Conservation (phyloP, 2,888 invertebrate species). For the Dioctria linearis region DNA sequence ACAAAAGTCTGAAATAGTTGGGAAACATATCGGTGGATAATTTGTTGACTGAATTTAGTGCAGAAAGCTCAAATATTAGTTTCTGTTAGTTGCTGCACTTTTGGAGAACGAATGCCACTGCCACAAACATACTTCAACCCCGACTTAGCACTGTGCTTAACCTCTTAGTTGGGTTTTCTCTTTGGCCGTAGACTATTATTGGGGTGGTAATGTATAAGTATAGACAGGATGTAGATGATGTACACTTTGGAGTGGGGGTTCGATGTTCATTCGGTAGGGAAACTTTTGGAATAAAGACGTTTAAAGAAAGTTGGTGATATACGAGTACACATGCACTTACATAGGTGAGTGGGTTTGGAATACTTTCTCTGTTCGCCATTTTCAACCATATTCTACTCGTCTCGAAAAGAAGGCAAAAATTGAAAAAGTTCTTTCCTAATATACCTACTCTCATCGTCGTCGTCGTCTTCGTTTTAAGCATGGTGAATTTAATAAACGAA, state of each 20-base stretch:
- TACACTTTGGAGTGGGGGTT: background rate
- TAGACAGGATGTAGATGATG: background rate
- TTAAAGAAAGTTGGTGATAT: background rate
- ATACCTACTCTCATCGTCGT: background rate
- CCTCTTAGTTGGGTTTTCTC: background rate
- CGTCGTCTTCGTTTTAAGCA: background rate
- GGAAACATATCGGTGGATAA: conserved; percentile 16
- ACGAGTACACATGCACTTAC: background rate
- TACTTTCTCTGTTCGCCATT: conserved; percentile 4
- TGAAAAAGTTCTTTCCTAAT: conserved; percentile 40
- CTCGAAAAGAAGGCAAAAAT: conserved; percentile 22
- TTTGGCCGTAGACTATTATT: background rate
- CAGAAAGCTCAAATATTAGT: conserved; percentile 22
- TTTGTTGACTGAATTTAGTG: conserved; percentile 39
- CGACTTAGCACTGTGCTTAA: conserved; percentile 5
- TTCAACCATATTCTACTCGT: conserved; percentile 28
- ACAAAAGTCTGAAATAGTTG: background rate
- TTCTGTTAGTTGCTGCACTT: conserved; percentile 2
- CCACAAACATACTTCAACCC: conserved; percentile 22
- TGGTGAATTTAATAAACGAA: conserved; percentile 33
- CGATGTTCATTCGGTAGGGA: background rate
- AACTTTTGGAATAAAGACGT: background rate
- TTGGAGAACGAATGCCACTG: background rate
- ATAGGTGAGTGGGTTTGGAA: background rate
- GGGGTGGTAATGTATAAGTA: background rate